phyloP scores from a whole-genome alignment of 2,888 invertebrate species.

The Pristionchus japonicus region DNA sequence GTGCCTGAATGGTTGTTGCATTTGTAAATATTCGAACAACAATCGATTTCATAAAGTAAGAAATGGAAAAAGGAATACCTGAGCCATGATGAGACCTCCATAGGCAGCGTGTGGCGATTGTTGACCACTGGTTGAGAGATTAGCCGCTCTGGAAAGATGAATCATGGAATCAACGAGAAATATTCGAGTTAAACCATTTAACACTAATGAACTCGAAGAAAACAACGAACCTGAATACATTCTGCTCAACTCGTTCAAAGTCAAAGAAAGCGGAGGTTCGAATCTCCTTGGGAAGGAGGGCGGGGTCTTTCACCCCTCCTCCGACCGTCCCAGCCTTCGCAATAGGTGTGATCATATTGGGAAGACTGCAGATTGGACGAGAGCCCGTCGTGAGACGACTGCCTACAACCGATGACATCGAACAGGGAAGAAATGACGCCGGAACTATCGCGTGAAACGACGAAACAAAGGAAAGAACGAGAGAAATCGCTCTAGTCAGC shows the following conservation, averaged over 20 bases:
- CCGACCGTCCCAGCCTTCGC: not conserved
- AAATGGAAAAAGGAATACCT: slow-evolving; percentile 45
- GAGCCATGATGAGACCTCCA: slow-evolving; percentile 71
- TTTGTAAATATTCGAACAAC: no score
- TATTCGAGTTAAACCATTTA: no score
- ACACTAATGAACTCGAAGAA: not conserved
- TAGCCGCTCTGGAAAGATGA: slow-evolving; percentile 51
- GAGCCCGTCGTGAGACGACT: not conserved
- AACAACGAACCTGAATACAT: slow-evolving; percentile 54
- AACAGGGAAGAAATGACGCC: not conserved
- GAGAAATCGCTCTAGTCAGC: not conserved
- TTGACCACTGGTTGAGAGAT: slow-evolving; percentile 56
- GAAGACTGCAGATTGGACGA: slow-evolving; percentile 23
- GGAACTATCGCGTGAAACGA: slow-evolving; percentile 12
- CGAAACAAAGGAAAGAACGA: not conserved
- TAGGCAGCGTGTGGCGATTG: slow-evolving; percentile 62
- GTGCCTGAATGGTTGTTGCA: slow-evolving; percentile 50
- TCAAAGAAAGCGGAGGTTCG: slow-evolving; percentile 50
- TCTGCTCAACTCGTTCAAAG: slow-evolving; percentile 52
- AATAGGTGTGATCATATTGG: not conserved
- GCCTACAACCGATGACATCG: not conserved
- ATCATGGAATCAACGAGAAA: not conserved
- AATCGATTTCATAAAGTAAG: not conserved
- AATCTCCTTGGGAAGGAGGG: not conserved
- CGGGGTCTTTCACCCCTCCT: not conserved